Conservation (phyloP, 2,888 invertebrate genomes). For the Hermodice carunculata region DNA sequence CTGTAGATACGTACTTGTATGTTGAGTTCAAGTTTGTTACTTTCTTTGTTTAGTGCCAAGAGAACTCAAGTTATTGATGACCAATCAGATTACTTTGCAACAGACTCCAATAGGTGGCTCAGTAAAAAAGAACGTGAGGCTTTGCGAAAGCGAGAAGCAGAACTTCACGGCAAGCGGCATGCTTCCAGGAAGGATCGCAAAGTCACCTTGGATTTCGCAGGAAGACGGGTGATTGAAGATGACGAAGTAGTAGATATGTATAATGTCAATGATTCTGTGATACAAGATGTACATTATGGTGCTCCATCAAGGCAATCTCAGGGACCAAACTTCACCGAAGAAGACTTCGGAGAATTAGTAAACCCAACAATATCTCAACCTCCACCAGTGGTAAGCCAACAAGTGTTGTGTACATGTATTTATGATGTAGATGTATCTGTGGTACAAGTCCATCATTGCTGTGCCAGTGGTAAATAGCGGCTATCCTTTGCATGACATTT, state of each 20-base stretch:
- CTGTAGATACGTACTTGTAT: too few relatives aligned
- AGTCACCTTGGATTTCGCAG: conserved; percentile 81
- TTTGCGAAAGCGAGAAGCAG: conserved; percentile 78
- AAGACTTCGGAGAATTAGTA: conserved; percentile 44
- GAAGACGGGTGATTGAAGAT: conserved; percentile 72
- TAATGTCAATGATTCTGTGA: conserved; percentile 67
- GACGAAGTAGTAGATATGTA: conserved; percentile 64
- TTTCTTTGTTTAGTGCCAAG: conserved; percentile 74
- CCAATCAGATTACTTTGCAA: conserved; percentile 89
- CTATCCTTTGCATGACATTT: too few relatives aligned
- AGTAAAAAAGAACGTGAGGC: conserved; percentile 79
- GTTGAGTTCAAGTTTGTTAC: neutral
- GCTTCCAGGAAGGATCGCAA: conserved; percentile 78
- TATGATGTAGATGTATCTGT: too few relatives aligned
- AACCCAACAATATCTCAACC: conserved; percentile 52
- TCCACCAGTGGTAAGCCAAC: conserved; percentile 53
- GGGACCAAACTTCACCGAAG: conserved; percentile 12
- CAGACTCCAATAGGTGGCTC: conserved; percentile 86
- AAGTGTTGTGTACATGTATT: too few relatives aligned
- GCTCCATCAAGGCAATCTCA: too few relatives aligned
- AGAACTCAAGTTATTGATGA: conserved; percentile 89
- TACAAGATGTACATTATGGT: conserved; percentile 61
- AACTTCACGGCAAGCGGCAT: conserved; percentile 79
- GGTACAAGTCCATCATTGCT: too few relatives aligned
- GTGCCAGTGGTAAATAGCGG: too few relatives aligned